Conservation (phyloP, 1,140 invertebrate genomes). For the Spodoptera litura region DNA sequence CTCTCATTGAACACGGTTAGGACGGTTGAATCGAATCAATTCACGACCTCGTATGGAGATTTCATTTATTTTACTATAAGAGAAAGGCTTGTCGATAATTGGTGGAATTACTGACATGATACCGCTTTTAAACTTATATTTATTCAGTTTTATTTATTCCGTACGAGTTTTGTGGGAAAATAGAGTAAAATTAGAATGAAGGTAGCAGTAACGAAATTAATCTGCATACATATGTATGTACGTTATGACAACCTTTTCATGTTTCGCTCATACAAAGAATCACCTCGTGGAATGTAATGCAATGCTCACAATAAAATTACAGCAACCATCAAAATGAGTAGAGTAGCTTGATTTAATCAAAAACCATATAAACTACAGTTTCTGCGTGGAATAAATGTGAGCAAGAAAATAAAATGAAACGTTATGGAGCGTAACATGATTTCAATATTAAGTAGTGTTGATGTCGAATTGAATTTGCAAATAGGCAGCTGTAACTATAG, state of each 20-base stretch:
- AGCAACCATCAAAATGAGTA: slow-evolving; percentile 4
- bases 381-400: not conserved
- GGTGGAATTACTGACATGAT: slow-evolving; percentile 42
- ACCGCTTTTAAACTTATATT: not conserved
- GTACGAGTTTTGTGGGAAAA: slow-evolving; percentile 2
- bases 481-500: slow-evolving; percentile 3
- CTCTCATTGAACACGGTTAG: slow-evolving; percentile 65
- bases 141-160: slow-evolving; percentile 3
- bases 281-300: slow-evolving; percentile 13
- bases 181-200: not conserved
- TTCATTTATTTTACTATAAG: slow-evolving; percentile 52
- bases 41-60: slow-evolving; percentile 45
- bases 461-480: slow-evolving; percentile 14
- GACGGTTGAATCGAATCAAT: slow-evolving; percentile 63
- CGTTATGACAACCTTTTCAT: slow-evolving; percentile 34
- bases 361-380: not conserved
- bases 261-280: slow-evolving; percentile 34
- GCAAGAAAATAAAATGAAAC: not conserved
- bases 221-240: slow-evolving; percentile 9
- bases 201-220: slow-evolving; percentile 24
- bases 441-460: slow-evolving; percentile 25
- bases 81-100: slow-evolving; percentile 31
- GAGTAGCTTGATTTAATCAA: slow-evolving; percentile 21
- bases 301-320: slow-evolving; percentile 31
- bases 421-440: not conserved